phyloP scores from a whole-genome alignment of 2,797 vertebrate genomes.

The Aldrovandia affinis region DNA sequence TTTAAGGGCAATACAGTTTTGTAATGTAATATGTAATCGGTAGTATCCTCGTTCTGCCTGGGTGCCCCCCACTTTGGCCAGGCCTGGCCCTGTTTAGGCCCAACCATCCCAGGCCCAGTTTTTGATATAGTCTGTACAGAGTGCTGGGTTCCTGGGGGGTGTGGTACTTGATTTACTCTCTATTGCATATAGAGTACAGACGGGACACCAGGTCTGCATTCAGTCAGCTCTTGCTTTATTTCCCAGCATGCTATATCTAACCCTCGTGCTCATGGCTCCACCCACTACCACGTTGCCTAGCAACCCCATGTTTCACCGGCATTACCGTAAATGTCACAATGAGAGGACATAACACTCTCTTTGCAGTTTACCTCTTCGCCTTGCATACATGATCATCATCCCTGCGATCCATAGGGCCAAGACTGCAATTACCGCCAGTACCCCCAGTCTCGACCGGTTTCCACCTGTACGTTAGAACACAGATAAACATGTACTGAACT shows the following conservation, averaged over 20 bases:
- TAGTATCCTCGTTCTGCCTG: not conserved
- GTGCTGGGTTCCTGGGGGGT: not conserved
- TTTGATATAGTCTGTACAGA: not conserved
- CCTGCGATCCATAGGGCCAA: slow-evolving; percentile 21
- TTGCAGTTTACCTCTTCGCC: slow-evolving; percentile 34
- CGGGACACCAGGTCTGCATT: too few relatives aligned
- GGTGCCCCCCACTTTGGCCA: not conserved
- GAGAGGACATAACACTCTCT: not conserved
- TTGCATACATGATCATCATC: slow-evolving; percentile 21
- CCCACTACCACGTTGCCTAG: too few relatives aligned
- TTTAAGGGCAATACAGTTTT: too few relatives aligned
- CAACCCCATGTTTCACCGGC: too few relatives aligned
- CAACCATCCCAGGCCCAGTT: not conserved
- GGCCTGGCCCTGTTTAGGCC: not conserved
- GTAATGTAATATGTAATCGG: too few relatives aligned
- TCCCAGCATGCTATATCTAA: too few relatives aligned
- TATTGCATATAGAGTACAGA: too few relatives aligned
- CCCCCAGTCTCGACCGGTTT: slow-evolving; percentile 30
- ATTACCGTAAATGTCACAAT: not conserved
- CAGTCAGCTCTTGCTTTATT: too few relatives aligned
- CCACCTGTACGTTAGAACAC: slow-evolving; percentile 20
- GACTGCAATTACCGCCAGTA: slow-evolving; percentile 27
- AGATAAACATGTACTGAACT: not conserved
- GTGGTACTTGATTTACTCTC: not conserved
- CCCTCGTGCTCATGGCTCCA: too few relatives aligned